Conservation (phyloP, 1,140 invertebrate species). For the Zaprionus davidi region DNA sequence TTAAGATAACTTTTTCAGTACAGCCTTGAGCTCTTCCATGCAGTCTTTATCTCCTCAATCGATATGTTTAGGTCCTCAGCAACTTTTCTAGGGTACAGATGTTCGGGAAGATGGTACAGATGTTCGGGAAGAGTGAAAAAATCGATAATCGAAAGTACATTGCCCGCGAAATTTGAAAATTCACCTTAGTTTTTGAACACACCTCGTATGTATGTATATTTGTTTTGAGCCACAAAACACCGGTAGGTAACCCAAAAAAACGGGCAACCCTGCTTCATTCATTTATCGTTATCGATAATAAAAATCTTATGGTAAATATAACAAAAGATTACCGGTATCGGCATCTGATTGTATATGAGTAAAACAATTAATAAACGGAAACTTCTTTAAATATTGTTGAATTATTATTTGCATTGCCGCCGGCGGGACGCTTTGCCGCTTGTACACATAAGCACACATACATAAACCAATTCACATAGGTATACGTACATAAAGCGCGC, state of each 20-base stretch:
- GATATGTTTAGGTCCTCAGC: too few relatives aligned
- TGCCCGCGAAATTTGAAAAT: too few relatives aligned
- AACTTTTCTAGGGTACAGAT: too few relatives aligned
- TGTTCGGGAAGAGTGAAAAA: too few relatives aligned
- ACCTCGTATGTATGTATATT: background rate
- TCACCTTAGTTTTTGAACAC: too few relatives aligned
- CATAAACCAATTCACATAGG: conserved; percentile 39
- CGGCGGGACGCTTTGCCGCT: conserved; percentile 15
- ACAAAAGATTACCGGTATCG: background rate
- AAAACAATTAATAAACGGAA: background rate
- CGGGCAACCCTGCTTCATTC: conserved; percentile 40
- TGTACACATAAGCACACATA: background rate
- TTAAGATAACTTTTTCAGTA: too few relatives aligned
- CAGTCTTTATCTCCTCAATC: too few relatives aligned
- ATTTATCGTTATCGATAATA: conserved; percentile 43
- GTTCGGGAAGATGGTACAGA: too few relatives aligned
- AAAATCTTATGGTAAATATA: background rate
- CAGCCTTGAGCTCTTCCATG: too few relatives aligned
- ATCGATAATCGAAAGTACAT: too few relatives aligned
- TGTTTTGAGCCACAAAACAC: conserved; percentile 17
- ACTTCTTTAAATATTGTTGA: background rate
- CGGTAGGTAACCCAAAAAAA: background rate
- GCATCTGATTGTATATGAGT: background rate
- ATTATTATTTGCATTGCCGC: conserved; percentile 4
- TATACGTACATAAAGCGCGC: conserved; percentile 69